phyloP scores from a whole-genome alignment of 2,797 vertebrate genomes.

The Jordanella pulchra region DNA sequence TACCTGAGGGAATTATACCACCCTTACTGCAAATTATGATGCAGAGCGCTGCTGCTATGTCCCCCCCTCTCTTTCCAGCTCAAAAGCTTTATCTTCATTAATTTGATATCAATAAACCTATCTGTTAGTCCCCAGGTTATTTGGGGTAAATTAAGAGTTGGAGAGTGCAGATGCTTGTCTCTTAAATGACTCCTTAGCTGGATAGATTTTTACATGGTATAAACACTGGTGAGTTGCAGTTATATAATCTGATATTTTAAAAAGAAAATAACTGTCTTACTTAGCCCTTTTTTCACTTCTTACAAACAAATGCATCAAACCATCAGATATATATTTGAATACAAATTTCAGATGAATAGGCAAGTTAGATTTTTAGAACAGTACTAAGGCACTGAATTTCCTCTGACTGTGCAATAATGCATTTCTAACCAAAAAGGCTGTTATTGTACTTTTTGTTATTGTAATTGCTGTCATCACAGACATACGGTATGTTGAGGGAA shows the following conservation, averaged over 20 bases:
- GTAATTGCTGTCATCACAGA: background rate
- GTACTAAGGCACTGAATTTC: no score
- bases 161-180: conserved; percentile 35
- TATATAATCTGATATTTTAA: background rate
- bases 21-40: conserved; percentile 48
- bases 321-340: background rate
- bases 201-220: background rate
- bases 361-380: background rate
- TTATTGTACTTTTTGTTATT: background rate
- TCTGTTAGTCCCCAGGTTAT: conserved; percentile 49
- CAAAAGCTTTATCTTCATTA: conserved; percentile 55
- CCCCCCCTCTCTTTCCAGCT: conserved; percentile 55
- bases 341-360: background rate
- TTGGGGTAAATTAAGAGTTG: conserved; percentile 46
- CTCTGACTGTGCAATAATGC: background rate
- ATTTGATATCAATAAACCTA: conserved; percentile 41
- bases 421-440: background rate
- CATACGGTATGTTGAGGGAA: background rate
- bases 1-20: conserved; percentile 27
- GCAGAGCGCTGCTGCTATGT: conserved; percentile 36
- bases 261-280: background rate
- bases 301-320: background rate
- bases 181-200: background rate
- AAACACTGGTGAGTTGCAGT: background rate
- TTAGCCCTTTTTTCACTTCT: background rate